Conservation (phyloP, 2,888 invertebrate species). For the Pterostichus niger region DNA sequence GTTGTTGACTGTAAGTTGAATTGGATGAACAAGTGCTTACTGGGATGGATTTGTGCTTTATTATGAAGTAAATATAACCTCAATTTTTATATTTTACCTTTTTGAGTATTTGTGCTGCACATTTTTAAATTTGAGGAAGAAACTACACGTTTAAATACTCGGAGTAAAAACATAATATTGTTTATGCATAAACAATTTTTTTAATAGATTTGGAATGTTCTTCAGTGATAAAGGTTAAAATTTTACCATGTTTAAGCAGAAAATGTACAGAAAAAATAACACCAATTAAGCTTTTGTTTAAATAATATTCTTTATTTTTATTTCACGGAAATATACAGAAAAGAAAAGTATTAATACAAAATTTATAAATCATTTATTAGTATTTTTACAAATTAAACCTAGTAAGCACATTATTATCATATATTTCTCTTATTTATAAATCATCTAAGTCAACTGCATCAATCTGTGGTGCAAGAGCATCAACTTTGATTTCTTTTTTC, state of each 20-base stretch:
- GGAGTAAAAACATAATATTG: constrained; percentile 52
- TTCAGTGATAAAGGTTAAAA: background rate
- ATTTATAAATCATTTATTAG: constrained; percentile 19
- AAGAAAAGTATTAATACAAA: background rate
- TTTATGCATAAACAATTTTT: constrained; percentile 6
- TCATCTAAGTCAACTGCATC: constrained; percentile 88
- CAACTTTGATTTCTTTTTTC: constrained; percentile 73
- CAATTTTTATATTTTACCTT: constrained; percentile 46
- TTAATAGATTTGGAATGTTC: background rate
- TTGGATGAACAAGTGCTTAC: no score
- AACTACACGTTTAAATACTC: background rate
- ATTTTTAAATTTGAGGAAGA: constrained; percentile 16
- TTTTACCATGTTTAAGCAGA: background rate
- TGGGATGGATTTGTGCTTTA: no score
- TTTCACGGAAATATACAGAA: constrained; percentile 17
- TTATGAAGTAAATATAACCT: constrained; percentile 51
- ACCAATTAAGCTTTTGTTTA: background rate
- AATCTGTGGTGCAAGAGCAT: constrained; percentile 76
- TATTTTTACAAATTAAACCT: background rate
- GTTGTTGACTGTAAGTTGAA: no score
- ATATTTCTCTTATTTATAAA: constrained; percentile 75
- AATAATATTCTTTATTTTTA: background rate
- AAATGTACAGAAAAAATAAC: background rate
- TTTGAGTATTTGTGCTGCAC: constrained; percentile 51
- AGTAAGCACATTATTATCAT: background rate